A percentile compares a stretch with the other conserved stretches of the same genome.
phyloP scores from a whole-genome alignment of 2,888 invertebrate species.

The Pheosia gnoma region DNA sequence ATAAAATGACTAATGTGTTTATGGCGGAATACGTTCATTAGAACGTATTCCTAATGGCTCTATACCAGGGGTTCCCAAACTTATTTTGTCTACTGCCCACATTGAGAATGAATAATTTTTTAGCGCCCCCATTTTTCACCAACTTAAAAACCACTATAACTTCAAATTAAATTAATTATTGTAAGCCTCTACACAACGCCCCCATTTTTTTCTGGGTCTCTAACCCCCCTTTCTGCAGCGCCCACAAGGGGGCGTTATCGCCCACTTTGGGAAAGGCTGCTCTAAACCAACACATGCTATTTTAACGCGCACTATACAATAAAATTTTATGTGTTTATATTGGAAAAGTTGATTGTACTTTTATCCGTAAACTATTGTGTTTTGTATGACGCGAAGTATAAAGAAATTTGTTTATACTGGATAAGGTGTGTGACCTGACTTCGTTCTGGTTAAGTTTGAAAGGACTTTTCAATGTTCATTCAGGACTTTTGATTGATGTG shows the following conservation, averaged over 20 bases:
- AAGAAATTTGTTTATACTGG: not conserved
- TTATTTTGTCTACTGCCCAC: too few relatives aligned
- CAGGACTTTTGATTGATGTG: too few relatives aligned
- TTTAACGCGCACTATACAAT: slow-evolving; percentile 13
- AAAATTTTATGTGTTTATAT: slow-evolving; percentile 25
- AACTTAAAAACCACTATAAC: too few relatives aligned
- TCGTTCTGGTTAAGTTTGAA: not conserved
- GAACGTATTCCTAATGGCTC: slow-evolving; percentile 17
- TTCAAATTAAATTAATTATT: too few relatives aligned
- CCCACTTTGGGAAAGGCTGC: too few relatives aligned
- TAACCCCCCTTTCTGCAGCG: too few relatives aligned
- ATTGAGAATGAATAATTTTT: too few relatives aligned
- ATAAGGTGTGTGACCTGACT: not conserved
- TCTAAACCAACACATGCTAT: slow-evolving; percentile 22
- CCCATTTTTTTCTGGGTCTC: too few relatives aligned
- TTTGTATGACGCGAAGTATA: slow-evolving; percentile 3
- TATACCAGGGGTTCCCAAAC: too few relatives aligned
- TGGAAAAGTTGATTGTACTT: slow-evolving; percentile 29
- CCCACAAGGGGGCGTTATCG: too few relatives aligned
- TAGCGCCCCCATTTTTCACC: too few relatives aligned
- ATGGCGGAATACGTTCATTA: slow-evolving; percentile 20
- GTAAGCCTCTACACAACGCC: too few relatives aligned
- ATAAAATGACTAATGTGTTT: slow-evolving; percentile 3
- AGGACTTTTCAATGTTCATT: not conserved
- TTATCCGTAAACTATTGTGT: slow-evolving; percentile 16